Evolutionary conservation across 2,888 invertebrate genomes (phyloP), one percentile per base, ranked within the genome.

Genomic region (Ganaspis brasiliensis): DNA sequence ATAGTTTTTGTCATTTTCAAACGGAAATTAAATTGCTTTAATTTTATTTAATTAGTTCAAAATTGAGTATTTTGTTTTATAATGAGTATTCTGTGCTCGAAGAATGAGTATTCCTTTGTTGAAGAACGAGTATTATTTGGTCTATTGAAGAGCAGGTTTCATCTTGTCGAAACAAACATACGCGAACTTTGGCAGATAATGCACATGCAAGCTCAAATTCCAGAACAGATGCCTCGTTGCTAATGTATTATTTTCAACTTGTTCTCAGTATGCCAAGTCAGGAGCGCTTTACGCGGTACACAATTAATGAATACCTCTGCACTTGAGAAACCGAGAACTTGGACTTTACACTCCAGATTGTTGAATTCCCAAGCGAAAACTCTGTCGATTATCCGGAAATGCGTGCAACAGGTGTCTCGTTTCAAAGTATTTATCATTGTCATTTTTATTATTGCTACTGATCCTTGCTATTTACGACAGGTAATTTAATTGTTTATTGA

Each of bases 201-300:
- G 63, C 63, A 40, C 21, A 40, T 59, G 56, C 81, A 67, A 61
- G 71, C 63, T 76, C 75, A 78, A 75, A 85, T 83, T 73, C 73
- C 79, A 72, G 67, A 72, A 71, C 72, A 72, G 67, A 81, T 57
- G 77, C 73, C 73, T 78, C 56, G 59, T 72, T 67, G 63, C 63
- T 40, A 63, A 63, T 21, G 37, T 63, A 63, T 59, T 59, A 59
- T 40, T 67, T 40, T 67, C 63, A 55, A 67, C 49, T 24, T 45
- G 40, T 85, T 86, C 85, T 77, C 73, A 70, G 85, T 85, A 86
- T 78, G 84, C 83, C 56, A 21, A 37, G 86, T 86, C 85, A 85
- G 81, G 81, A 79, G 75, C 55, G 77, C 75, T 67, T 81, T 76
- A 76, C 19, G 24, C 73, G 82, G 80, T 83, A 84, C 76, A 82